Base-by-base conservation (phyloP, 2,113 vertebrate species). In the Ptyas mucosa region DNA sequence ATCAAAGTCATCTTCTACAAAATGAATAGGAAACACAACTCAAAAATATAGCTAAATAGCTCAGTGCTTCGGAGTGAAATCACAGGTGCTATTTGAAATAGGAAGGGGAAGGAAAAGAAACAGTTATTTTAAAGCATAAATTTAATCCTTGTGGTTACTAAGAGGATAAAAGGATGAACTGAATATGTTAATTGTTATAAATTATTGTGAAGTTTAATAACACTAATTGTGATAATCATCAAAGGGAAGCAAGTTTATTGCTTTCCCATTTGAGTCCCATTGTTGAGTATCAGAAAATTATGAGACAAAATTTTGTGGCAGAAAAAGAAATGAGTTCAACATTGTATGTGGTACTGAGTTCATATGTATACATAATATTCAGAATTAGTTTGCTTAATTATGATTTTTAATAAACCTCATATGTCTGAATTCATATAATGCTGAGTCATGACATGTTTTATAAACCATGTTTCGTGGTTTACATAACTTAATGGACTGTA, bases 1-100 rank as follows among this genome's bases (percentile, higher is more conserved):
- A 86, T 91, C 95, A 97, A 94, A 95, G 39, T 58, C 21, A 39
- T 18, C 58, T 46, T 87, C 95, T 94, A 91, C 93, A 97, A 96
- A 97, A 96, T 91, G 92, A 94, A 95, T 92, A 91, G 93, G 81
- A 96, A 96, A 89, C 12, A 85, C n/a, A 49, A 26, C 49, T 29
- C 18, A 85, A 89, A 92, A 52, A 52, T 86, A 52, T 89, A 89
- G 20, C 24, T 89, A 14, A 52, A 92, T 53, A 23, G 75, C 8
- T 39, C 29, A 90, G 4, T 46, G 57, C 49, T 61, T 90, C 88
- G 18, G 52, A 89, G 43, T 2, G 3, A 89, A 57, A 85, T n/a
- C 55, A 43, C 55, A 8, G 20, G 55, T 26, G 14, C 26, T 29
- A 43, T 86, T 90, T 24, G 23, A 93, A 61, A 86, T n/a, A 49